phyloP scores from a whole-genome alignment of 2,888 invertebrate genomes.

The Andricus quercusramuli region DNA sequence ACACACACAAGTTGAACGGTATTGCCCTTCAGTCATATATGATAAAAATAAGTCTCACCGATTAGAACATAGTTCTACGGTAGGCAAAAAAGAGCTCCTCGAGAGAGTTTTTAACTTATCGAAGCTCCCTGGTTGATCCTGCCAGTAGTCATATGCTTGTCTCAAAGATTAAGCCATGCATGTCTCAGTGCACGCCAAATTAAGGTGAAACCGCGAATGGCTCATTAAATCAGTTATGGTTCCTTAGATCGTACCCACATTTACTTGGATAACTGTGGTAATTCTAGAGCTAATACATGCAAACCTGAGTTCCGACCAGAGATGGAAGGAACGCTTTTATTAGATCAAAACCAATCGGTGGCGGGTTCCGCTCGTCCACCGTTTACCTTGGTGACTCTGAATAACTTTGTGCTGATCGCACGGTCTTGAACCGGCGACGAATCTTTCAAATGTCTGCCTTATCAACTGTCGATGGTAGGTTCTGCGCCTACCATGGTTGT shows the following conservation, averaged over 20 bases:
- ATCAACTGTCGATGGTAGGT: constrained; percentile 80
- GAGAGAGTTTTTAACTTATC: constrained; percentile 70
- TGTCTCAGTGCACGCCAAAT: constrained; percentile 82
- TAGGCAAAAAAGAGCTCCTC: no score
- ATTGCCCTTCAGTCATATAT: no score
- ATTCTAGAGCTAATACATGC: constrained; percentile 86
- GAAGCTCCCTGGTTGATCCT: constrained; percentile 32
- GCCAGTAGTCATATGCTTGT: constrained; percentile 80
- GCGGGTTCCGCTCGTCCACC: constrained; percentile 75
- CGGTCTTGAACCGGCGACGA: constrained; percentile 78
- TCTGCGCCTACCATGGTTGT: constrained; percentile 73
- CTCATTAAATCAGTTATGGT: constrained; percentile 83
- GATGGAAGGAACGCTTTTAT: constrained; percentile 69
- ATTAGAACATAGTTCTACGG: no score
- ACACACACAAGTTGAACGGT: no score
- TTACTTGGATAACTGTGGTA: constrained; percentile 83
- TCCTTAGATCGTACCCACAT: constrained; percentile 79
- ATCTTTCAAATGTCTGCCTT: constrained; percentile 85
- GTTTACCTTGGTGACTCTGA: constrained; percentile 79
- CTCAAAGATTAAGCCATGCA: constrained; percentile 85
- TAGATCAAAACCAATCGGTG: constrained; percentile 79
- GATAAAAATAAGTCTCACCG: no score
- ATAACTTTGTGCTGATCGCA: constrained; percentile 76
- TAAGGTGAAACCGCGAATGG: constrained; percentile 82
- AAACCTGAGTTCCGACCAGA: constrained; percentile 79